Base-by-base conservation (phyloP, 1,140 invertebrate species). In the Stegodyphus dumicola region DNA sequence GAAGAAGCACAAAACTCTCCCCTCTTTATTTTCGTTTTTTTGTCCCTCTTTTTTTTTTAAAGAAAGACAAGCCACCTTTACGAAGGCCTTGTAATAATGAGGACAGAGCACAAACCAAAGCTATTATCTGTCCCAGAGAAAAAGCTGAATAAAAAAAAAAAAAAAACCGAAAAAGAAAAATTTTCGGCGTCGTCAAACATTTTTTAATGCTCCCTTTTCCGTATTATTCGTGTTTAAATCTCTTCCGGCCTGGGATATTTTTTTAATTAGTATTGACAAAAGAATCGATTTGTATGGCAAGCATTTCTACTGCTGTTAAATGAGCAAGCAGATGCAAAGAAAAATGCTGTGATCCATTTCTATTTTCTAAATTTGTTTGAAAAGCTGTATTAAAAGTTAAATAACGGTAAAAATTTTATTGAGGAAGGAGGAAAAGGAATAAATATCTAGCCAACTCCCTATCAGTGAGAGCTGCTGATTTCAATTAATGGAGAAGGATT, bases 11-110 rank as follows among this genome's bases (percentile, higher is more conserved):
- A 81, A 74, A 81, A 81, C 71, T 85, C 52, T 79, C 49, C 48
- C 13, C 54, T 54, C 18, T 53, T 54, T 67, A 11, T 49, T 70
- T 69, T 7, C 51, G n/a, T 76, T 85, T 85, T 54, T 54, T 60
- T 76, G 6, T 74, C 54, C 49, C 18, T 53, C 33, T 5, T 18
- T 51, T 15, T 54, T 33, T 65, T 18, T 11, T 75, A 83, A 75
- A 85, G 52, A 18, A 85, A 77, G 73, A 77, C 73, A 76, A 83
- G 56, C 60, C 51, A 83, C 53, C 70, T 83, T 67, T 17, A 33
- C 33, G 77, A 81, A 74, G 13, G 74, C 65, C 81, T 76, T 66
- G 80, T 76, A 85, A 85, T 85, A 85, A 85, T 85, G 81, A 85
- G 81, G 74, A 75, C 64, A 67, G 64, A 70, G 81, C 81, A 77